Percentiles rank a stretch among this genome's conserved stretches.
These are phyloP conservation scores for Polypedilum vanderplanki DNA, from an alignment of 1,140 invertebrate genomes.

Conservation along the genomic window DNA sequence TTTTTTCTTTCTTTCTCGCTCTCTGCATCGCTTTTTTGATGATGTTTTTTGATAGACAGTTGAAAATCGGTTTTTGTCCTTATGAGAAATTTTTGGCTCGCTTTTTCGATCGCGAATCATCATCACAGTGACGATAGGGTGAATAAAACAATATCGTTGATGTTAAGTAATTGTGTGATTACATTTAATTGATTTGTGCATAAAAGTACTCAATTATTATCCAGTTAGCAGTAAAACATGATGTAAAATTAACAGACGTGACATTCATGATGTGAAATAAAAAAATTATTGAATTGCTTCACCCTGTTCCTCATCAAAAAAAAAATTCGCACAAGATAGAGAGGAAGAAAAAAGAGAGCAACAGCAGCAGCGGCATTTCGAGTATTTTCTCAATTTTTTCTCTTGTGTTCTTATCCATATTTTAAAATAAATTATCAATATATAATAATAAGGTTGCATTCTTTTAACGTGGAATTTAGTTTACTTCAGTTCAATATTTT, in stretches of 20 bases:
- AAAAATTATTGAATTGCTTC: neutral
- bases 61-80: slow-evolving; percentile 23
- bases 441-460: slow-evolving; percentile 19
- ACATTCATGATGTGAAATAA: neutral
- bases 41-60: slow-evolving; percentile 26
- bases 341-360: neutral
- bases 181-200: slow-evolving; percentile 27
- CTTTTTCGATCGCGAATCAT: neutral
- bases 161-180: slow-evolving; percentile 26
- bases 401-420: slow-evolving; percentile 3
- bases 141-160: neutral
- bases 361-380: slow-evolving; percentile 8
- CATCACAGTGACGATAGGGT: neutral
- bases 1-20: neutral
- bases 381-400: slow-evolving; percentile 10
- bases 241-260: neutral
- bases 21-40: neutral
- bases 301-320: neutral
- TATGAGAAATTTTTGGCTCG: slow-evolving; percentile 15
- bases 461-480: slow-evolving; percentile 13
- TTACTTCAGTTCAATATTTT: slow-evolving; percentile 19
- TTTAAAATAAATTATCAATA: slow-evolving; percentile 20
- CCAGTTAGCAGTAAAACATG: slow-evolving; percentile 17
- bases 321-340: too few species aligned
- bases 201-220: neutral